Base-by-base conservation (phyloP, 2,888 invertebrate genomes). In the Nomada hirtipes region DNA sequence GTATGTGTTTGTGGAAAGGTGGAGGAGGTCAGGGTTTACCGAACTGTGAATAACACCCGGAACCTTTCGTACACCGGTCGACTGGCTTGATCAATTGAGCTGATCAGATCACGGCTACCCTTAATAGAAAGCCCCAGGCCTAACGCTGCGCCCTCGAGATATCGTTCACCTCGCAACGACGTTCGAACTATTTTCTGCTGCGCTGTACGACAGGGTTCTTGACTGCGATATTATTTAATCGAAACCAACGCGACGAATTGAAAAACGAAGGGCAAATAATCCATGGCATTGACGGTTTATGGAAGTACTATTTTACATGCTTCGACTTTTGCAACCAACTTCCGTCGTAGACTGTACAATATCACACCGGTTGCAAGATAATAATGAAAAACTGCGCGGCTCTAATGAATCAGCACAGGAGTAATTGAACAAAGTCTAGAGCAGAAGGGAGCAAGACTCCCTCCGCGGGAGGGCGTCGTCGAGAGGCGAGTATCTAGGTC, bases 401-500 rank as follows among this genome's bases (percentile, higher is more conserved):
- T 57, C 47, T 4, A 44, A 61, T 18, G 65, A 67, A 42, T 26
- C 44, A 11, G 53, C 7, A 7, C 13, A 23, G 67, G 57, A 64
- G 72, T 67, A 76, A 76, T 82, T 82, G 82, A 47, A 68, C 60
- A 79, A 84, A 68, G 84, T 79, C 76, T 52, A 29, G 76, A 75
- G 75, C 20, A 59, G 72, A 64, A 68, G 73, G 82, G 76, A 63
- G 47, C 61, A 47, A 53, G 59, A 44, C 53, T 47, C 52, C 74
- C 52, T 42, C 73, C 57, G 73, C 70, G 74, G 75, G 71, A 71
- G 73, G 83, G 78, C 63, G 76, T 68, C 71, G 83, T 85, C 72
- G 72, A 83, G 83, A 76, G 76, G 77, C 85, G 78, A 86, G 87
- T 91, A 91, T 91, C 91, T 92, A 89, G 92, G 92, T 92, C 91